Evolutionary conservation across 2,113 vertebrate genomes (phyloP).

Genomic region (Sylvia atricapilla): DNA sequence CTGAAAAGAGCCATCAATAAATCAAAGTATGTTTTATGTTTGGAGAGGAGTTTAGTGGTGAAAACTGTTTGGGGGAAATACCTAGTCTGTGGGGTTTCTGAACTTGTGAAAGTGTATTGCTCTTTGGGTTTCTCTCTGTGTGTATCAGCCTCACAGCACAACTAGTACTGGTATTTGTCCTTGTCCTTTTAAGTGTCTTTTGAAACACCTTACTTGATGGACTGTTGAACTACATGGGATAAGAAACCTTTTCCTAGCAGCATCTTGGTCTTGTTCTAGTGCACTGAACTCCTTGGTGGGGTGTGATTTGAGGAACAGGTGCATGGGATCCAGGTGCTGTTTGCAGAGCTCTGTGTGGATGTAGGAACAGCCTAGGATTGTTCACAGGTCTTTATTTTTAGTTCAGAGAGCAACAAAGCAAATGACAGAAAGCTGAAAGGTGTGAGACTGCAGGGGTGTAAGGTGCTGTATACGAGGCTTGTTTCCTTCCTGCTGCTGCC

Average conservation of each 20-base stretch:
- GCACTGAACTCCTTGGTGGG: not conserved
- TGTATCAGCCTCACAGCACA: not conserved
- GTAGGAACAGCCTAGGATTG: not conserved
- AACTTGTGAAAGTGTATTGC: not conserved
- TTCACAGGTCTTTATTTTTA: not conserved
- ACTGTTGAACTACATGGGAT: not conserved
- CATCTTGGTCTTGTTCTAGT: not conserved
- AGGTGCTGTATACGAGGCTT: not conserved
- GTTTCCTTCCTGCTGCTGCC: not conserved
- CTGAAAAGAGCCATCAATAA: slow-evolving; percentile 96
- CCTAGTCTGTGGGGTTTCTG: fast-evolving
- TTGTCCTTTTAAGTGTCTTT: not conserved
- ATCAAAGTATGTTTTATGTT: slow-evolving; percentile 81
- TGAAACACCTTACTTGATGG: not conserved
- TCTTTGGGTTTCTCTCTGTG: not conserved
- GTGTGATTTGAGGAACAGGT: not conserved
- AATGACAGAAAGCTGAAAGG: not conserved
- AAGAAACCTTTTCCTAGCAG: not conserved
- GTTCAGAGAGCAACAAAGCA: not conserved
- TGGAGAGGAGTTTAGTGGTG: not conserved
- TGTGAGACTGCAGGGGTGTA: not conserved
- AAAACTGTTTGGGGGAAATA: not conserved
- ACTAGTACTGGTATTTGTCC: not conserved
- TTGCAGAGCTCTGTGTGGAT: not conserved
- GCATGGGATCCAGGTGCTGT: not conserved